A percentile compares a stretch with the other conserved stretches of the same genome.
Conservation (phyloP, 1,140 invertebrate genomes). For the Drosophila santomea region DNA sequence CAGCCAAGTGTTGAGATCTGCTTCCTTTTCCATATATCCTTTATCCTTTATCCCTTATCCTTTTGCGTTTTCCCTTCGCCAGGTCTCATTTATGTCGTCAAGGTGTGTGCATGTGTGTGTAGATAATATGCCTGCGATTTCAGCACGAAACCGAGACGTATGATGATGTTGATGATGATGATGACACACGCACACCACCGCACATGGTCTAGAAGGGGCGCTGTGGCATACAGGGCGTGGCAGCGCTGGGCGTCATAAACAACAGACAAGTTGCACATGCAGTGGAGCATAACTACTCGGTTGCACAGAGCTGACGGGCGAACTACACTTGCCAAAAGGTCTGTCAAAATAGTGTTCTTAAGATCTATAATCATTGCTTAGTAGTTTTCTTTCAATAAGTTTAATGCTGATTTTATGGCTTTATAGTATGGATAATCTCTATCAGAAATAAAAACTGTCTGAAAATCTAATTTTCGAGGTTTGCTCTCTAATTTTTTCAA, state of each 20-base stretch:
- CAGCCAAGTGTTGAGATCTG: slow-evolving; percentile 39
- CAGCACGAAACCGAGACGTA: slow-evolving; percentile 73
- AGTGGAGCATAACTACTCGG: slow-evolving; percentile 68
- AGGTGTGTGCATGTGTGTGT: slow-evolving; percentile 36
- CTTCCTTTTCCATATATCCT: slow-evolving; percentile 11
- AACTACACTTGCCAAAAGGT: background rate
- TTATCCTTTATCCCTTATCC: slow-evolving; percentile 2
- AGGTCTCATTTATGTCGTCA: slow-evolving; percentile 35
- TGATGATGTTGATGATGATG: slow-evolving; percentile 78
- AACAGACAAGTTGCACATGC: slow-evolving; percentile 83
- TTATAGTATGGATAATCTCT: too few species aligned
- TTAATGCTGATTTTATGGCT: too few species aligned
- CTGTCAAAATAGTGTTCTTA: background rate
- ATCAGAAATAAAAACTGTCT: too few species aligned
- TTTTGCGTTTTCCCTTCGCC: background rate
- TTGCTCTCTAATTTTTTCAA: background rate
- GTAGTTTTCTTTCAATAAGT: too few species aligned
- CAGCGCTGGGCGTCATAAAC: slow-evolving; percentile 68
- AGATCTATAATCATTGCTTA: too few species aligned
- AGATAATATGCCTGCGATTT: slow-evolving; percentile 78
- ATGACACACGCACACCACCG: slow-evolving; percentile 41
- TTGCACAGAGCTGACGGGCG: slow-evolving; percentile 48
- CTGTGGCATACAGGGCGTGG: background rate
- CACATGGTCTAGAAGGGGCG: slow-evolving; percentile 11
- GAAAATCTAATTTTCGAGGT: too few species aligned